Conservation (phyloP, 2,888 invertebrate species). For the Thereva unica region DNA sequence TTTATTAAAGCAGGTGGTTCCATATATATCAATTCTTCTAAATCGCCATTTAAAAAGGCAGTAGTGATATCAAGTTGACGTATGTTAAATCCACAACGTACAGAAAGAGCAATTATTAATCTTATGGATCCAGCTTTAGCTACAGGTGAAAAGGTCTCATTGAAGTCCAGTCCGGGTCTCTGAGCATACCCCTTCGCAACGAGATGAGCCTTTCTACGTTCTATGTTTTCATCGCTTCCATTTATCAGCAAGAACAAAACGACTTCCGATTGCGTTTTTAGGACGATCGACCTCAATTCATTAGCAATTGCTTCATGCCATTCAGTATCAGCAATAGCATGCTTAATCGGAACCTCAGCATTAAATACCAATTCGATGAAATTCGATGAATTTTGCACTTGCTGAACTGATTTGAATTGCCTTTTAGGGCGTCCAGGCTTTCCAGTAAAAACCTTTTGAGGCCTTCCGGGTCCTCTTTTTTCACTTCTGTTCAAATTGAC, state of each 20-base stretch:
- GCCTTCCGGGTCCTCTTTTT: constrained; percentile 38
- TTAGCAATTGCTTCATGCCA: constrained; percentile 43
- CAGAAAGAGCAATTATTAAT: too few relatives aligned
- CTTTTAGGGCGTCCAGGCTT: constrained; percentile 40
- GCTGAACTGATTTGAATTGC: constrained; percentile 33
- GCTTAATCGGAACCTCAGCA: not conserved
- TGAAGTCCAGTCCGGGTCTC: constrained; percentile 10
- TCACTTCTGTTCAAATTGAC: too few relatives aligned
- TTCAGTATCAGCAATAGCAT: constrained; percentile 17
- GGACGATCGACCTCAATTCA: constrained; percentile 40
- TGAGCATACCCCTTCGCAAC: too few relatives aligned
- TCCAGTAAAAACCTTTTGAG: constrained; percentile 39
- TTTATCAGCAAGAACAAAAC: constrained; percentile 8
- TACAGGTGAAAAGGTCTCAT: constrained; percentile 17
- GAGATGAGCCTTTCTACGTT: too few relatives aligned
- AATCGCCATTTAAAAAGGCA: too few relatives aligned
- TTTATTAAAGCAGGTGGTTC: constrained; percentile 9
- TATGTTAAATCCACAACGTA: constrained; percentile 3
- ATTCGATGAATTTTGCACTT: not conserved
- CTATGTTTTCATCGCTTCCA: too few relatives aligned
- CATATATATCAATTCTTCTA: too few relatives aligned
- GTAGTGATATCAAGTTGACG: too few relatives aligned
- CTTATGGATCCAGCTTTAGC: constrained; percentile 5
- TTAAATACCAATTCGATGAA: not conserved
- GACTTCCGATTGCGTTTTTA: constrained; percentile 28